phyloP scores from a whole-genome alignment of 2,797 vertebrate genomes.

The Peromyscus aztecus region DNA sequence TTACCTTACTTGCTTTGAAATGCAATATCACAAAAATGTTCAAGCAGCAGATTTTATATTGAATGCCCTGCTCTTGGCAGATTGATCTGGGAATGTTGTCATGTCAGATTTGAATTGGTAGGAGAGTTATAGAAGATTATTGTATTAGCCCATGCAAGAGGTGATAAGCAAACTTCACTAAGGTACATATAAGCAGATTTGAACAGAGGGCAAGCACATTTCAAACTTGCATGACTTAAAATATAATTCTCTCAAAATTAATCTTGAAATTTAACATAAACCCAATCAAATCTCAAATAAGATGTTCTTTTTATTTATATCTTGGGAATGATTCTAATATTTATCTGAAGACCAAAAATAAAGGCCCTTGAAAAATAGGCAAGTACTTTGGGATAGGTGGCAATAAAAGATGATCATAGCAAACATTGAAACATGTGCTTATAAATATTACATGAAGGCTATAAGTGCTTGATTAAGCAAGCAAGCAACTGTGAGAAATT shows the following conservation, averaged over 20 bases:
- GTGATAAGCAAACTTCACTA: constrained; percentile 33
- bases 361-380: background rate
- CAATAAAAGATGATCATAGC: background rate
- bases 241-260: constrained; percentile 54
- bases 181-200: constrained; percentile 49
- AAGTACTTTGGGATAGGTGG: constrained; percentile 27
- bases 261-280: constrained; percentile 51
- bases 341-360: background rate
- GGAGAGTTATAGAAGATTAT: constrained; percentile 21
- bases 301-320: constrained; percentile 37
- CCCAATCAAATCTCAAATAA: background rate
- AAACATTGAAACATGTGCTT: constrained; percentile 1
- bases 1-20: constrained; percentile 49
- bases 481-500: background rate
- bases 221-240: constrained; percentile 34
- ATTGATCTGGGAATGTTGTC: background rate
- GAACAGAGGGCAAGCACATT: constrained; percentile 18
- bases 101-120: constrained; percentile 51
- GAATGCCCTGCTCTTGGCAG: background rate
- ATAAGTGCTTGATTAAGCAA: background rate
- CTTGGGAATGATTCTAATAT: constrained; percentile 12
- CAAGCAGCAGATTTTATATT: background rate
- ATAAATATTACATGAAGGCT: constrained; percentile 7
- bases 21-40: background rate
- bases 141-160: background rate